Base-by-base conservation (phyloP, 1,140 invertebrate species). In the Drosophila parvula region DNA sequence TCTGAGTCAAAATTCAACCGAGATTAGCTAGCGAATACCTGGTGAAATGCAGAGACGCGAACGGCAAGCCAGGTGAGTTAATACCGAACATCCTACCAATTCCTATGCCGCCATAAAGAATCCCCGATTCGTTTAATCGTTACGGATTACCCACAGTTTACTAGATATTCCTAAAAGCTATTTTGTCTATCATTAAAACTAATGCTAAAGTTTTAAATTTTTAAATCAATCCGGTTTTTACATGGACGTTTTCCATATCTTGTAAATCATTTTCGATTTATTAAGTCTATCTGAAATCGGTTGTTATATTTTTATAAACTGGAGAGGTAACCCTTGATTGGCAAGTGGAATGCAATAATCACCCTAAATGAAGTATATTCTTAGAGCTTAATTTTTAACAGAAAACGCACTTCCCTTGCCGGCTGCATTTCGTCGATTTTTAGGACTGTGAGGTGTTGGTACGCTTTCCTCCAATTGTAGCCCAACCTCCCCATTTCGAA, bases 31-130 rank as follows among this genome's bases (percentile, higher is more conserved):
- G 57, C 43, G 40, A 36, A 70, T 58, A 41, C 48, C 57, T 45
- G 47, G 59, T 30, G 43, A 81, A 58, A 67, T 90, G 86, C 86
- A 90, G 70, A 77, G 86, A 76, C 81, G 86, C 43, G 86, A 90
- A 63, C 79, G 86, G 60, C 86, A 90, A 81, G 64, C 86, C 43
- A 90, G 86, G 86, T 90, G 64, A 90, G 86, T 83, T 28, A 14
- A 5, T 14, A 38, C 0, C 8, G 2, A n/a, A 11, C 1, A 3
- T 14, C 12, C 4, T 10, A 12, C 14, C 12, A 14, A 28, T 14
- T 60, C 5, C 40, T 7, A 10, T 32, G n/a, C 30, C 12, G 18
- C 16, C n/a, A 18, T 5, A 14, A 62, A 30, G 9, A 10, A 30
- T 18, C 12, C 27, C 12, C 12, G 28, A 41, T 32, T 62, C 10